Conservation (phyloP, 2,888 invertebrate species). For the Brachypalpus laphriformis region DNA sequence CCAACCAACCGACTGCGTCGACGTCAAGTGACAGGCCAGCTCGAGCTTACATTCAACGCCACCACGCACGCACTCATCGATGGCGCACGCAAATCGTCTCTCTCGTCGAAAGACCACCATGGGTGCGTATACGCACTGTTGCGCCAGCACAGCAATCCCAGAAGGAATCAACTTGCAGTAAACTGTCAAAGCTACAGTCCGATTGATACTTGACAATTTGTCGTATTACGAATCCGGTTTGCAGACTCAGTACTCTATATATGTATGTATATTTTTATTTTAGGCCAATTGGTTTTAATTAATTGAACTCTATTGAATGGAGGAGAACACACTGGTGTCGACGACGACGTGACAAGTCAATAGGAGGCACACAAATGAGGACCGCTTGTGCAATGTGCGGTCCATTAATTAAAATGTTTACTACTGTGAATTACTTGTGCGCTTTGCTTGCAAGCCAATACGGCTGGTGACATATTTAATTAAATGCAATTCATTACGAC, state of each 20-base stretch:
- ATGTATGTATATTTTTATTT: background rate
- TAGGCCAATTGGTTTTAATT: conserved; percentile 56
- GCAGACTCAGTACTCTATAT: background rate
- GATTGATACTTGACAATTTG: conserved; percentile 60
- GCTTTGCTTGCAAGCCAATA: background rate
- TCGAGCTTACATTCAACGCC: conserved; percentile 11
- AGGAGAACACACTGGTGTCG: conserved; percentile 20
- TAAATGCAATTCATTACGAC: conserved; percentile 15
- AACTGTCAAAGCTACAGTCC: conserved; percentile 29
- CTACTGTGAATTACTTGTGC: conserved; percentile 9
- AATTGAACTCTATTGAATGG: conserved; percentile 44
- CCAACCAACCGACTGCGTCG: conserved; percentile 13
- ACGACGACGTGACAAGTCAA: conserved; percentile 24
- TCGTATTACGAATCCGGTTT: conserved; percentile 49
- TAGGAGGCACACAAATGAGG: conserved; percentile 2
- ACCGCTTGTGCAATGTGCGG: conserved; percentile 24
- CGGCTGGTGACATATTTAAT: conserved; percentile 26
- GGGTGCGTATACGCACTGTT: conserved; percentile 29
- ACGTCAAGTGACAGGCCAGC: conserved; percentile 12
- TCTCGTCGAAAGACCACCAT: conserved; percentile 32
- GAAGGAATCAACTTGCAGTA: conserved; percentile 12
- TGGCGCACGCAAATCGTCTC: conserved; percentile 46
- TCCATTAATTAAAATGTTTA: conserved; percentile 47
- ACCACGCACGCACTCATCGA: conserved; percentile 2
- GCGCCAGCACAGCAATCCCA: background rate